Evolutionary conservation across 2,888 invertebrate species (phyloP).

Genomic region (Lymantria dispar): DNA sequence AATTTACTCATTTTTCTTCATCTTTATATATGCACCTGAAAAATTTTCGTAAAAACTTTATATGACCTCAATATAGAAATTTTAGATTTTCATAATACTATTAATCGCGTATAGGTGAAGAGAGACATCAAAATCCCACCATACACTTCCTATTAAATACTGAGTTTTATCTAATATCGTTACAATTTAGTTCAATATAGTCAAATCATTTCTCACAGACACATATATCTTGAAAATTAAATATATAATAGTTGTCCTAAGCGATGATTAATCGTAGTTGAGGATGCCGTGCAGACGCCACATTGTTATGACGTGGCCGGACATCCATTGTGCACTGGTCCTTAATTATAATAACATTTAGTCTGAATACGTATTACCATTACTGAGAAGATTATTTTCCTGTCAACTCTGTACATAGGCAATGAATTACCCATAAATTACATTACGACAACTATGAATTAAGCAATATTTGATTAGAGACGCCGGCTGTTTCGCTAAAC

Average conservation of each 20-base stretch:
- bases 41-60: too few relatives aligned
- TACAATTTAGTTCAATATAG: neutral
- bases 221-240: slow-evolving; percentile 26
- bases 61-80: too few relatives aligned
- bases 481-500: too few relatives aligned
- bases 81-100: too few relatives aligned
- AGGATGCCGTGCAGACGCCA: slow-evolving; percentile 68
- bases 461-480: too few relatives aligned
- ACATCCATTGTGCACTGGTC: slow-evolving; percentile 51
- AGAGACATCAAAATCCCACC: too few relatives aligned
- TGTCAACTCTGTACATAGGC: slow-evolving; percentile 2
- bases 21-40: too few relatives aligned
- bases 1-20: too few relatives aligned
- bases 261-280: slow-evolving; percentile 47
- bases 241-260: slow-evolving; percentile 22
- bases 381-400: slow-evolving; percentile 23
- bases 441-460: too few relatives aligned
- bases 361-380: slow-evolving; percentile 18
- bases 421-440: too few relatives aligned
- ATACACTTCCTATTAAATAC: neutral
- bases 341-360: slow-evolving; percentile 28
- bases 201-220: slow-evolving; percentile 1
- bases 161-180: slow-evolving; percentile 7
- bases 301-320: slow-evolving; percentile 59
- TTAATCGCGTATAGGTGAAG: too few relatives aligned